Base-by-base conservation (phyloP, 2,113 vertebrate genomes). In the Rana temporaria region DNA sequence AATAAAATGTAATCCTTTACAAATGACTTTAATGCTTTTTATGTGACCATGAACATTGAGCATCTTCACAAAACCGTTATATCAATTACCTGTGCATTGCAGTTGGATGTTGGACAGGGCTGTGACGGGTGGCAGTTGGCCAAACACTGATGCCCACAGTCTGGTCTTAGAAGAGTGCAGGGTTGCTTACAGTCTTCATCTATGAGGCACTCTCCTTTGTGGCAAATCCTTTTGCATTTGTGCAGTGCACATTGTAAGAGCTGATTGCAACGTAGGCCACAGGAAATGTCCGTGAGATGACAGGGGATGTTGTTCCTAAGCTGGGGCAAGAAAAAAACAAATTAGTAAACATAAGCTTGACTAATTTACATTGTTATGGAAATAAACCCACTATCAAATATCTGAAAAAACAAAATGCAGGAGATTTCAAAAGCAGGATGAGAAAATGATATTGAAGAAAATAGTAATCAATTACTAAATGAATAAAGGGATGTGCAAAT, bases 221-320 rank as follows among this genome's bases (percentile, higher is more conserved):
- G 98, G 89, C 98, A 99, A 84, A 99, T 96, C 62, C 95, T 95
- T 86, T 92, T 94, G 90, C 98, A 99, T 87, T 86, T 95, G 89
- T 99, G 98, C 91, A 93, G 95, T 63, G 95, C 95, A 80, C 98
- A 99, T 0, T 92, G 91, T 84, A 99, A 92, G 9, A 66, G 74
- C 52, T 96, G 95, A 86, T 93, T 93, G 85, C 98, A 99, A 4
- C 91, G 90, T 85, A 99, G 93, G 82, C 98, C 98, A 0, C 98
- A 99, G 2, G 98, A 99, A 86, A 99, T 99, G 85, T 99, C 97
- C 84, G 94, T 94, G 84, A 99, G 94, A 82, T 99, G 97, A 90
- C 98, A 99, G 0, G 98, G 95, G 90, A 99, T 99, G 89, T 98
- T 99, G 90, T 93, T 97, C 85, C 98, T 94, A 93, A 97, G 91